Conservation (phyloP, 2,113 vertebrate genomes). For the Nicator chloris region DNA sequence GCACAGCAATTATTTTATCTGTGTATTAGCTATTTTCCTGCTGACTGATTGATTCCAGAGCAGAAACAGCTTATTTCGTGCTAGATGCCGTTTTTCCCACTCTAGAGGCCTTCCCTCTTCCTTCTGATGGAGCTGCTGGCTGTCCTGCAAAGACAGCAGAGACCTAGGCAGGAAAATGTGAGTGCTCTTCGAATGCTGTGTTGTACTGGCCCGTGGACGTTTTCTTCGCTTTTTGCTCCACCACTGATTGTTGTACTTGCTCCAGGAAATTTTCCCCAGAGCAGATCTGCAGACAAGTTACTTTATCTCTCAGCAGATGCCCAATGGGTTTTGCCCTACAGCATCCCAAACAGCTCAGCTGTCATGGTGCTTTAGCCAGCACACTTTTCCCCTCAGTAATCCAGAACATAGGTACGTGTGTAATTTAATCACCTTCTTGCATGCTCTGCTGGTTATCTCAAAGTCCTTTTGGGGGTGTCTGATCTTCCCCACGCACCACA, state of each 20-base stretch:
- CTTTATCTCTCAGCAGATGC: background rate
- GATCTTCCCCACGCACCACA: background rate
- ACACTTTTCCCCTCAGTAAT: background rate
- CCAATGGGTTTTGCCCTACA: background rate
- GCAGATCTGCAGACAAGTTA: background rate
- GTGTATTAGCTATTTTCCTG: background rate
- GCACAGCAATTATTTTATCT: background rate
- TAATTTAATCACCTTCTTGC: background rate
- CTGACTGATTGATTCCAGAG: background rate
- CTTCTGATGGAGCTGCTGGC: background rate
- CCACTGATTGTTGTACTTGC: background rate
- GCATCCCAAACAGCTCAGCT: background rate
- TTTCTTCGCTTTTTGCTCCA: background rate
- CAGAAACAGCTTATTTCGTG: background rate
- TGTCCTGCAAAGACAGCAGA: background rate
- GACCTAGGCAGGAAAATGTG: background rate
- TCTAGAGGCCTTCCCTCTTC: background rate
- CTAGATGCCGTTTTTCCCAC: background rate
- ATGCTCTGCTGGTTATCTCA: background rate
- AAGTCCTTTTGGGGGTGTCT: background rate
- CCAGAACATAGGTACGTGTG: background rate
- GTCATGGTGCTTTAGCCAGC: background rate
- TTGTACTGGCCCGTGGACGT: background rate
- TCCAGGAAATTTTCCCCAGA: background rate
- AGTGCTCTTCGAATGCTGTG: background rate